Percentiles rank a stretch among this genome's conserved stretches.
Conservation (phyloP, 2,797 vertebrate species). For the Melanotaenia trifasciata region DNA sequence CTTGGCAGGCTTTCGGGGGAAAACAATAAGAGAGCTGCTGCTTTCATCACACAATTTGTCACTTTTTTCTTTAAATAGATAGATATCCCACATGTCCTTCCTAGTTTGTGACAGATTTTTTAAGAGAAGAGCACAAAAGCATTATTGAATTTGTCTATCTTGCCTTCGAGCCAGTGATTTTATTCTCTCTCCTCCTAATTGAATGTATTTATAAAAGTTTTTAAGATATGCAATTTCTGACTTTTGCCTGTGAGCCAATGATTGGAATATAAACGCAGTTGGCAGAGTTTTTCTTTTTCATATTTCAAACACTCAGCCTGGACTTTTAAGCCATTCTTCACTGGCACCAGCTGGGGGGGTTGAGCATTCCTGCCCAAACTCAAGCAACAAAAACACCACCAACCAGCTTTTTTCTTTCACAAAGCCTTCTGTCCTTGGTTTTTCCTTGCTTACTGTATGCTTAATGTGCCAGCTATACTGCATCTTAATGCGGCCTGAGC, state of each 20-base stretch:
- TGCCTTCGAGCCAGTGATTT: slow-evolving; percentile 55
- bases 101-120: slow-evolving; percentile 51
- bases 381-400: slow-evolving; percentile 34
- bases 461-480: slow-evolving; percentile 21
- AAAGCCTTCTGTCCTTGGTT: slow-evolving; percentile 43
- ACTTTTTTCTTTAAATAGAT: slow-evolving; percentile 56
- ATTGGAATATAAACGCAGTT: slow-evolving; percentile 48
- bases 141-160: slow-evolving; percentile 49
- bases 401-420: slow-evolving; percentile 19
- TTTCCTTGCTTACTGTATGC: slow-evolving; percentile 32
- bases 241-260: slow-evolving; percentile 35
- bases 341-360: slow-evolving; percentile 47
- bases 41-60: slow-evolving; percentile 57
- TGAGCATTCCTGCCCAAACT: slow-evolving; percentile 45
- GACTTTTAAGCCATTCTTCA: slow-evolving; percentile 50
- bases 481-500: slow-evolving; percentile 15
- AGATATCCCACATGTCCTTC: slow-evolving; percentile 56
- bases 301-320: slow-evolving; percentile 37
- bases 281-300: slow-evolving; percentile 48
- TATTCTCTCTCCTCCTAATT: slow-evolving; percentile 46
- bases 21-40: slow-evolving; percentile 58
- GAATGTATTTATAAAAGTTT: slow-evolving; percentile 45
- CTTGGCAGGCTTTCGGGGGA: slow-evolving; percentile 52
- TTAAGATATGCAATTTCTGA: slow-evolving; percentile 44
- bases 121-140: slow-evolving; percentile 42